These are phyloP conservation scores for Neria commutata DNA, from an alignment of 2,888 invertebrate genomes.

Conservation along the genomic window DNA sequence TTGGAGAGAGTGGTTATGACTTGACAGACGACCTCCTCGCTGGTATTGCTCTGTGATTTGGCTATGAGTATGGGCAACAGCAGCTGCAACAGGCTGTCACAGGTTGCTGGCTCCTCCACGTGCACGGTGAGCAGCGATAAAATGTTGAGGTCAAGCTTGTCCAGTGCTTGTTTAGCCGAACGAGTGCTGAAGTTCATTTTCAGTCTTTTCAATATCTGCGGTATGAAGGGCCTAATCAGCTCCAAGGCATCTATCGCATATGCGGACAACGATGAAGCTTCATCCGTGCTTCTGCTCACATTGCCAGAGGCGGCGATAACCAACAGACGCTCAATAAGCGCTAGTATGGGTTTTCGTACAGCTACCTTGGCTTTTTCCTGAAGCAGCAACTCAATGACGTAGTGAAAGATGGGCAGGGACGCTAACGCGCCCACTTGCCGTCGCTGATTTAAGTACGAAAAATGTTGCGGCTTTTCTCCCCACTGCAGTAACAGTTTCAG, in stretches of 20 bases:
- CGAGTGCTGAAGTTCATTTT: conserved; percentile 70
- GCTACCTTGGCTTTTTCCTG: conserved; percentile 69
- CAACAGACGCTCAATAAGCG: conserved; percentile 77
- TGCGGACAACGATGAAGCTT: too few relatives aligned
- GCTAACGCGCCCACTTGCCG: conserved; percentile 37
- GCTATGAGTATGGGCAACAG: conserved; percentile 74
- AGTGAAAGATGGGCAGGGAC: conserved; percentile 67
- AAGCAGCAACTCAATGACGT: conserved; percentile 73
- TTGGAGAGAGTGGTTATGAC: conserved; percentile 76
- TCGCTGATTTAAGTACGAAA: conserved; percentile 71
- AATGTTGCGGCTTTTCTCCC: conserved; percentile 81
- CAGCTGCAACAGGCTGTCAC: conserved; percentile 73
- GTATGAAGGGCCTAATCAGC: conserved; percentile 76
- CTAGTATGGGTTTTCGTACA: conserved; percentile 74
- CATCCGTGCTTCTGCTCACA: too few relatives aligned
- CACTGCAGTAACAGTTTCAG: conserved; percentile 80
- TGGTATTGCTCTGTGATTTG: conserved; percentile 67
- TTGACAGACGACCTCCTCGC: conserved; percentile 73
- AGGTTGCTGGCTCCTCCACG: conserved; percentile 71
- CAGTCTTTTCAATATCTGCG: conserved; percentile 73
- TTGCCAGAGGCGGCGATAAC: conserved; percentile 67
- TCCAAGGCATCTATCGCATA: conserved; percentile 54
- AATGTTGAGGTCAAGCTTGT: conserved; percentile 74
- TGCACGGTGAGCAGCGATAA: conserved; percentile 78
- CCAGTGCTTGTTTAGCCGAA: conserved; percentile 63